Conservation (phyloP, 2,888 invertebrate species). For the Eugnorisma glareosa region DNA sequence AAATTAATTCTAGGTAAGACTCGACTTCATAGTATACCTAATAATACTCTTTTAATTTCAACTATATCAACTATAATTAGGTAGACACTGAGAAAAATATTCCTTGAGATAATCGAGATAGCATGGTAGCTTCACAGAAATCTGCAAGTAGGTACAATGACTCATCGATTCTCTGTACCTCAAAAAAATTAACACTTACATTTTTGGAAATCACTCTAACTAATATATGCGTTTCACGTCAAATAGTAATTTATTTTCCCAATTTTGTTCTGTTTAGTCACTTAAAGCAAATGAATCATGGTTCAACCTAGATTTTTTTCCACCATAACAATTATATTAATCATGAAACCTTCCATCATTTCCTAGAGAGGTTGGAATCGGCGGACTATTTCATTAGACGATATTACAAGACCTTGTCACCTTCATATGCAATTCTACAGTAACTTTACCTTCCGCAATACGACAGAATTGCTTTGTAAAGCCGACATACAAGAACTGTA, state of each 20-base stretch:
- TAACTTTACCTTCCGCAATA: slow-evolving; percentile 55
- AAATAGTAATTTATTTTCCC: background rate
- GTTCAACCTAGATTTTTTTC: background rate
- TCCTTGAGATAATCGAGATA: background rate
- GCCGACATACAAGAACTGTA: slow-evolving; percentile 36
- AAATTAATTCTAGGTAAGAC: background rate
- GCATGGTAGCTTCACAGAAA: slow-evolving; percentile 22
- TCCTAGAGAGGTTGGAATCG: slow-evolving; percentile 4
- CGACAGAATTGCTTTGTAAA: slow-evolving; percentile 39
- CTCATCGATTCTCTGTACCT: background rate
- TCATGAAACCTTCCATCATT: slow-evolving; percentile 17
- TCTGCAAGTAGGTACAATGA: background rate
- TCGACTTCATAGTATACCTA: background rate
- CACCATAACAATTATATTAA: background rate
- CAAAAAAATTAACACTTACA: slow-evolving; percentile 33
- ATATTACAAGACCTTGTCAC: slow-evolving; percentile 37
- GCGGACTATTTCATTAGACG: slow-evolving; percentile 18
- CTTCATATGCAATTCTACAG: slow-evolving; percentile 17
- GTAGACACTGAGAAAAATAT: slow-evolving; percentile 21
- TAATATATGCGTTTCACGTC: background rate
- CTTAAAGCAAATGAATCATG: background rate
- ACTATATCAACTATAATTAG: background rate
- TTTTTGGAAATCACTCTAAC: slow-evolving; percentile 10
- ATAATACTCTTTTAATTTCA: background rate
- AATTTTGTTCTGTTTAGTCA: background rate